phyloP scores from a whole-genome alignment of 2,888 invertebrate species.

The Ormyrus pomaceus region DNA sequence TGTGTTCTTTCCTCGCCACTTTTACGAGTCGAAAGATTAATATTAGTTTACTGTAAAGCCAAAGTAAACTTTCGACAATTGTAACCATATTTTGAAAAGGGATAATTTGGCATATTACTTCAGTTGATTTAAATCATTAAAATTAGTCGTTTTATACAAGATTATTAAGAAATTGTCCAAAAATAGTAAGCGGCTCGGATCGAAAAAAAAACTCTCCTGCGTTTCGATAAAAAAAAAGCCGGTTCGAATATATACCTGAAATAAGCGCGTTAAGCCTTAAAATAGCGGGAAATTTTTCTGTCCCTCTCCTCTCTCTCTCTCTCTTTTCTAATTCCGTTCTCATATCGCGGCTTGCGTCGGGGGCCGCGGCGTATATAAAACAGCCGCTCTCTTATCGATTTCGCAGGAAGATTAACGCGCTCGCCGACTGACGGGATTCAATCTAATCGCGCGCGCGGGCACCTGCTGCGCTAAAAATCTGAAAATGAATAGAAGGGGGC shows the following conservation, averaged over 20 bases:
- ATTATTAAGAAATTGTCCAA: neutral
- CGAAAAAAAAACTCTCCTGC: no score
- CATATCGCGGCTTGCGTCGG: neutral
- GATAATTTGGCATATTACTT: no score
- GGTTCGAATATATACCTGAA: no score
- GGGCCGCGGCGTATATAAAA: neutral
- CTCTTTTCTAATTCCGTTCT: neutral
- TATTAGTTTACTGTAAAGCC: neutral
- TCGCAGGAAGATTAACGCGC: slow-evolving; percentile 21
- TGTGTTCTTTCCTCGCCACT: neutral
- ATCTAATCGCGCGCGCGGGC: slow-evolving; percentile 25
- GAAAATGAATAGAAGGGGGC: slow-evolving; percentile 1
- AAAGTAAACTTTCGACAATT: neutral
- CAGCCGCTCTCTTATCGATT: slow-evolving; percentile 12
- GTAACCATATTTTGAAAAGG: no score
- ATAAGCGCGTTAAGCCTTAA: neutral
- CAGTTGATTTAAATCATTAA: no score
- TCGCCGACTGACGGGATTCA: slow-evolving; percentile 30
- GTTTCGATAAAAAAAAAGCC: no score
- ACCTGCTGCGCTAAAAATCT: slow-evolving; percentile 23
- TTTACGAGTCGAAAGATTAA: neutral
- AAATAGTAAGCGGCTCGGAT: neutral
- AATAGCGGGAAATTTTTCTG: slow-evolving; percentile 16
- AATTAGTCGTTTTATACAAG: neutral
- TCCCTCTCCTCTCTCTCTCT: neutral